Evolutionary conservation across 2,797 vertebrate genomes (phyloP).

Genomic region (Synanceia verrucosa): DNA sequence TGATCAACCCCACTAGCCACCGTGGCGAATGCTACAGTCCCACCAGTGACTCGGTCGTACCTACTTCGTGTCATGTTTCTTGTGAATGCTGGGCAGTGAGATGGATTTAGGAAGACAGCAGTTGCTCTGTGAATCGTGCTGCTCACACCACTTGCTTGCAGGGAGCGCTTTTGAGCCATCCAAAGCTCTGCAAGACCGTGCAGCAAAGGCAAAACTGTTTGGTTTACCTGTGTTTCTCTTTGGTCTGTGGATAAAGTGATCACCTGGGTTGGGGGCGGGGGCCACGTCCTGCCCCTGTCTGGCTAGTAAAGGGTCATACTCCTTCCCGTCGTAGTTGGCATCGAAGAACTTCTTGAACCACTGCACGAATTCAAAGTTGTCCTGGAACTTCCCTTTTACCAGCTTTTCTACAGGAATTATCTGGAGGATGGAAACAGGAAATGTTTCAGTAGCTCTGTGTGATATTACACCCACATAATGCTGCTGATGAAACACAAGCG

Average conservation of each 20-base stretch:
- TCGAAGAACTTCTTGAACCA: constrained; percentile 99
- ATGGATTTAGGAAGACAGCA: constrained; percentile 62
- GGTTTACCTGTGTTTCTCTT: constrained; percentile 97
- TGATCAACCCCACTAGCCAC: constrained; percentile 27
- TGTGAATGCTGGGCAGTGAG: constrained; percentile 58
- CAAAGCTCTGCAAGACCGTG: constrained; percentile 83
- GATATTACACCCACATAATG: neutral
- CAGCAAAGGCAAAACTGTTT: constrained; percentile 69
- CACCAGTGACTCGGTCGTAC: constrained; percentile 38
- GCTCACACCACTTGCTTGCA: constrained; percentile 77
- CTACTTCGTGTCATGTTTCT: constrained; percentile 41
- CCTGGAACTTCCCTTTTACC: constrained; percentile 98
- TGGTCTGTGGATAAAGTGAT: constrained; percentile 97
- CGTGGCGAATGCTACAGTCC: constrained; percentile 18
- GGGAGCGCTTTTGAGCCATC: constrained; percentile 73
- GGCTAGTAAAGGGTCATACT: constrained; percentile 93
- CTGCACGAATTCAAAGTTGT: constrained; percentile 99
- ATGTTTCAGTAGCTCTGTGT: neutral
- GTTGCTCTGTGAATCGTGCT: constrained; percentile 69
- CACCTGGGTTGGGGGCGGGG: constrained; percentile 95
- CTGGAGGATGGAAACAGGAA: constrained; percentile 72
- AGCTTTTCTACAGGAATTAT: constrained; percentile 97
- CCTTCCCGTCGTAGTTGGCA: constrained; percentile 98
- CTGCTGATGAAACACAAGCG: neutral
- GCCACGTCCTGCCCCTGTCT: constrained; percentile 95